Percentiles rank a stretch among this genome's conserved stretches.
phyloP scores from a whole-genome alignment of 2,888 invertebrate genomes.

The Idaea dimidiata region DNA sequence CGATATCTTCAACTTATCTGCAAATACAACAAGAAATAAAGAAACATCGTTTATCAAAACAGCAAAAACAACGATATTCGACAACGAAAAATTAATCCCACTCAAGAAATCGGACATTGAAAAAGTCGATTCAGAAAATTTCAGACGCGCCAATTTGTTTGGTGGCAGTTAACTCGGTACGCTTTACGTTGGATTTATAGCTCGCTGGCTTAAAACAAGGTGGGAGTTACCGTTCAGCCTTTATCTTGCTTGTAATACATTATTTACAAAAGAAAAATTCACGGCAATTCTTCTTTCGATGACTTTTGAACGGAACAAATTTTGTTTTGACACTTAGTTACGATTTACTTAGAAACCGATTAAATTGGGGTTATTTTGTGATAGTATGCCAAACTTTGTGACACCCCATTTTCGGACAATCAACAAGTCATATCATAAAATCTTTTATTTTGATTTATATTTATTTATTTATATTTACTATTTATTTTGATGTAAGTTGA shows the following conservation, averaged over 20 bases:
- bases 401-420: too few species aligned
- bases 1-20: background rate
- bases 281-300: constrained; percentile 46
- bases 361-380: too few species aligned
- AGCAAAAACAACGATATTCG: constrained; percentile 19
- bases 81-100: constrained; percentile 34
- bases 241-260: constrained; percentile 54
- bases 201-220: constrained; percentile 50
- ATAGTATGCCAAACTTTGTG: too few species aligned
- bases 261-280: constrained; percentile 54
- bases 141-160: constrained; percentile 52
- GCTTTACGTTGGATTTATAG: constrained; percentile 42
- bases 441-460: too few species aligned
- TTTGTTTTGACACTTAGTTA: background rate
- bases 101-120: constrained; percentile 46
- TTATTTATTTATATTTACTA: too few species aligned
- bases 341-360: background rate
- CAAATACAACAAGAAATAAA: background rate
- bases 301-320: constrained; percentile 22
- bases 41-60: constrained; percentile 21
- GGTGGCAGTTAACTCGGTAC: constrained; percentile 42
- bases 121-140: constrained; percentile 55
- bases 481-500: too few species aligned
- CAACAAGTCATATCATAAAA: too few species aligned
- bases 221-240: constrained; percentile 42